Base-by-base conservation (phyloP, 2,797 vertebrate genomes). In the Aratinga solstitialis region DNA sequence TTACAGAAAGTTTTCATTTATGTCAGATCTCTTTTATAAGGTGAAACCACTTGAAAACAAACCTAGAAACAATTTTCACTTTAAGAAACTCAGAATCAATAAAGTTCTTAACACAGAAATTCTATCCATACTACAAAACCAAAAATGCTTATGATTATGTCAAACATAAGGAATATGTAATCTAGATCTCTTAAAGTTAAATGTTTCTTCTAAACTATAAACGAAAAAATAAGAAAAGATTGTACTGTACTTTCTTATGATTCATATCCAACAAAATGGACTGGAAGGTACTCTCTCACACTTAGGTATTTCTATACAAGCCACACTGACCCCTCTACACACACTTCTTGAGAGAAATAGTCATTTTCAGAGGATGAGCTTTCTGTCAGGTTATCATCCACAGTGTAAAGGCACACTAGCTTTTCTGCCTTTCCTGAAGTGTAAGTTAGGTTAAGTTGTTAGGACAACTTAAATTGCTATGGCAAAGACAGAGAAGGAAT, bases 301-400 rank as follows among this genome's bases (percentile, higher is more conserved):
- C 74, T 79, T 71, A 66, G 50, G n/a, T 84, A 87, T 65, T 87
- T 91, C 87, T 86, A 22, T 7, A 78, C 38, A 73, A 93, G 79
- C 15, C 63, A 66, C 75, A 77, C 3, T 88, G 59, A 94, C 51
- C 30, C 38, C 27, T 50, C 32, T 50, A 74, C 10, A 65, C 5
- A 68, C 3, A 45, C 8, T 53, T 93, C 91, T 93, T 79, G 69
- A 93, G 80, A 81, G 61, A 94, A 81, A 75, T 8, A 91, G 16
- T 90, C 38, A 90, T 97, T 97, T 98, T 96, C 90, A 96, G 74
- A 94, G 93, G 67, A 65, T 93, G 94, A 97, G 87, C 54, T 79
- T 66, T 72, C 94, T 96, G 96, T 89, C 84, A 95, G 54, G 92
- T 75, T 92, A 89, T 95, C 96, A 94, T 43, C 13, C 8, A 79